Conservation (phyloP, 2,888 invertebrate species). For the Tuberolachnus salignus region DNA sequence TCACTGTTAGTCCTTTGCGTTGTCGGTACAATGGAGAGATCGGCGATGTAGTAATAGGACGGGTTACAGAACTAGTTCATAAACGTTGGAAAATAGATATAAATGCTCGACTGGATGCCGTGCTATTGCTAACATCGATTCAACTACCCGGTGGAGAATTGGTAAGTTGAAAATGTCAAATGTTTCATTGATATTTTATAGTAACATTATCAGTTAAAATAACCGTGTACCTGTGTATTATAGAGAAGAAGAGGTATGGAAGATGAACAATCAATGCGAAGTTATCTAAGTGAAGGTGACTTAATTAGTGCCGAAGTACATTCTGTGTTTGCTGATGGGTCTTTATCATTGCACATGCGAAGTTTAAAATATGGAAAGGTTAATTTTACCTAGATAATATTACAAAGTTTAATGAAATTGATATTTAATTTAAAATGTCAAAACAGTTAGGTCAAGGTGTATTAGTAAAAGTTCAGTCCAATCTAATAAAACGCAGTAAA, state of each 20-base stretch:
- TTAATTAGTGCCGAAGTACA: slow-evolving; percentile 98
- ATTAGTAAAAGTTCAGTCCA: slow-evolving; percentile 87
- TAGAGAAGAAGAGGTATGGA: slow-evolving; percentile 88
- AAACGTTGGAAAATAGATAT: slow-evolving; percentile 95
- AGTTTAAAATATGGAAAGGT: slow-evolving; percentile 97
- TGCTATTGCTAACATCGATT: slow-evolving; percentile 87
- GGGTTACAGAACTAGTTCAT: slow-evolving; percentile 92
- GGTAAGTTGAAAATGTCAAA: slow-evolving; percentile 66
- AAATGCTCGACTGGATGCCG: slow-evolving; percentile 86
- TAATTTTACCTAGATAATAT: slow-evolving; percentile 53
- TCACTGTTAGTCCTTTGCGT: slow-evolving; percentile 89
- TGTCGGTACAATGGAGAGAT: slow-evolving; percentile 91
- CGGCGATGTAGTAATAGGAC: slow-evolving; percentile 94
- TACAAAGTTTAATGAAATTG: not conserved
- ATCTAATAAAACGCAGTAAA: slow-evolving; percentile 88
- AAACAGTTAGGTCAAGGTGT: slow-evolving; percentile 81
- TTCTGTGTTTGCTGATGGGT: slow-evolving; percentile 83
- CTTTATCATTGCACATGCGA: slow-evolving; percentile 90
- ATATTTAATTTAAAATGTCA: not conserved
- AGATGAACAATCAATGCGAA: slow-evolving; percentile 97
- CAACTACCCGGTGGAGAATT: slow-evolving; percentile 97
- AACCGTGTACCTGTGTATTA: slow-evolving; percentile 3
- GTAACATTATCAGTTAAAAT: not conserved
- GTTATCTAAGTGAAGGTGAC: slow-evolving; percentile 90
- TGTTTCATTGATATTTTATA: not conserved